phyloP scores from a whole-genome alignment of 1,140 invertebrate species.

The Polypedilum vanderplanki region DNA sequence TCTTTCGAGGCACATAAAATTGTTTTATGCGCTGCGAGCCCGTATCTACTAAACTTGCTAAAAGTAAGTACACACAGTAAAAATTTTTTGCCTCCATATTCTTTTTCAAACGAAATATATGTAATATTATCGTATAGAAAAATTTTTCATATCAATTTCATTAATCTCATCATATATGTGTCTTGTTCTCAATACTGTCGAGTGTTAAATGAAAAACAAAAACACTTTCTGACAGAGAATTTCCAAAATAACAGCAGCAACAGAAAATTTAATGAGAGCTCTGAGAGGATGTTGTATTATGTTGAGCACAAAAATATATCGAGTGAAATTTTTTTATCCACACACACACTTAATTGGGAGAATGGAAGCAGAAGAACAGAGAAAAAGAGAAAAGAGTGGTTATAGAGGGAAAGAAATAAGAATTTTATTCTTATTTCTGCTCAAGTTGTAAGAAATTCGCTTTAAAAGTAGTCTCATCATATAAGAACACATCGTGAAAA shows the following conservation, averaged over 20 bases:
- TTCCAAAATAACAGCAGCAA: not conserved
- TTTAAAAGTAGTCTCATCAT: not conserved
- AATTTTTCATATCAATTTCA: constrained; percentile 6
- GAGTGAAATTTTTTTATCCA: not conserved
- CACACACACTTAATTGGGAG: not conserved
- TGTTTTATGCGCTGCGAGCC: constrained; percentile 56
- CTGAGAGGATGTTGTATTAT: not conserved
- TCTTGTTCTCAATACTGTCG: not conserved
- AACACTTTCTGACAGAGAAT: not conserved
- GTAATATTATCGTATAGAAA: not conserved
- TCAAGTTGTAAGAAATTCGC: not conserved
- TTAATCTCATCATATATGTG: not conserved
- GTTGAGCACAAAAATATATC: constrained; percentile 4
- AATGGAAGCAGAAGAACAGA: not conserved
- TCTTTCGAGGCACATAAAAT: constrained; percentile 59
- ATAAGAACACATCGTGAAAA: not conserved
- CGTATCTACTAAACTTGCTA: constrained; percentile 54
- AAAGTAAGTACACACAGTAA: constrained; percentile 46
- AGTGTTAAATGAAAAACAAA: not conserved
- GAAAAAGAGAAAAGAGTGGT: too few species aligned
- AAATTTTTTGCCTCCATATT: constrained; percentile 15
- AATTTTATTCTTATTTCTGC: not conserved
- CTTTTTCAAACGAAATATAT: constrained; percentile 22
- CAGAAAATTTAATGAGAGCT: constrained; percentile 15
- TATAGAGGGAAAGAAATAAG: not conserved